These are phyloP conservation scores for Panurus biarmicus DNA, from an alignment of 2,113 vertebrate genomes.

Conservation along the genomic window DNA sequence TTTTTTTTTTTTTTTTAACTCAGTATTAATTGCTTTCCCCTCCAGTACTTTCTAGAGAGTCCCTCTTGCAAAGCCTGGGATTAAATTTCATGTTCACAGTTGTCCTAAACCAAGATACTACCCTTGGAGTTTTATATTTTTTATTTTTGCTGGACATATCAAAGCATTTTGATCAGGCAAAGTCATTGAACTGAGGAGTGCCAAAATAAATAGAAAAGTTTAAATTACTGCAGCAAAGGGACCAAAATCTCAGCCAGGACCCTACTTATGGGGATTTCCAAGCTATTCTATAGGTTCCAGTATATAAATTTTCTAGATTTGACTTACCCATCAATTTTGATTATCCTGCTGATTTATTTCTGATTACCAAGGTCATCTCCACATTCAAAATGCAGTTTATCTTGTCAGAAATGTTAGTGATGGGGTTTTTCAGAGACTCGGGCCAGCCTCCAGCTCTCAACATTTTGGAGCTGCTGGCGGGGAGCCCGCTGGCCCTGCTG, in stretches of 20 bases:
- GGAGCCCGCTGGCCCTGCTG: neutral
- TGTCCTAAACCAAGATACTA: conserved; percentile 64
- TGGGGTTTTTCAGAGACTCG: neutral
- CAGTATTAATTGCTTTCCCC: conserved; percentile 11
- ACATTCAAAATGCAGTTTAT: conserved; percentile 57
- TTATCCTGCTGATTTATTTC: conserved; percentile 63
- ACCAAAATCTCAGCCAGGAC: conserved; percentile 52
- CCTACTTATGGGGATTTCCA: conserved; percentile 55
- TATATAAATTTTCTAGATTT: conserved; percentile 63
- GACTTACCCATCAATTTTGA: conserved; percentile 52
- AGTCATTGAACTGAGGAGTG: conserved; percentile 63
- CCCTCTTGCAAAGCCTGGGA: conserved; percentile 18
- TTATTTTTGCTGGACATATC: conserved; percentile 63
- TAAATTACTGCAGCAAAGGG: conserved; percentile 66
- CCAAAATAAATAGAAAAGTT: conserved; percentile 74
- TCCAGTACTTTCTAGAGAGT: neutral
- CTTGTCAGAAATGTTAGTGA: conserved; percentile 45
- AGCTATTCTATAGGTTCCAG: conserved; percentile 45
- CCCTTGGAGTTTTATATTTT: conserved; percentile 45
- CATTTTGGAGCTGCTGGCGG: neutral
- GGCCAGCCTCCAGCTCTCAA: neutral
- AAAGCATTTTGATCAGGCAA: conserved; percentile 73
- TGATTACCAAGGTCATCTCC: conserved; percentile 55
- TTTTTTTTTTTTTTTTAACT: neutral
- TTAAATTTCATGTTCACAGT: conserved; percentile 66